phyloP scores from a whole-genome alignment of 2,888 invertebrate genomes.

The Oegoconia quadripuncta region DNA sequence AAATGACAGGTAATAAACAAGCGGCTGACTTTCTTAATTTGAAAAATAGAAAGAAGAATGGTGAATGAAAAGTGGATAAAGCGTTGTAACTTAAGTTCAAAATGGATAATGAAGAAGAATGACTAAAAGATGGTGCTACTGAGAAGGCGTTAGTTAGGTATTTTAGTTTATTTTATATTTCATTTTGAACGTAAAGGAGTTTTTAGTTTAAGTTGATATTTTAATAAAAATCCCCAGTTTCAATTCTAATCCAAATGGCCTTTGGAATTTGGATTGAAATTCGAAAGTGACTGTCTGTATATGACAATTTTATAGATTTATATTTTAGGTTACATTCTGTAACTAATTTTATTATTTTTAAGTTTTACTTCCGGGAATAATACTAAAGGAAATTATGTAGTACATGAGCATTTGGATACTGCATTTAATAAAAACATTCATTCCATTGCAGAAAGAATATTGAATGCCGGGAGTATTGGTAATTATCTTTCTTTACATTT shows the following conservation, averaged over 20 bases:
- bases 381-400: conserved; percentile 9
- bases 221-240: conserved; percentile 5
- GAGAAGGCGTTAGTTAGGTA: conserved; percentile 7
- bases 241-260: not conserved
- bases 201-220: conserved; percentile 6
- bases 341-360: not conserved
- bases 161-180: conserved; percentile 2
- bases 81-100: conserved; percentile 12
- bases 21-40: too few species aligned
- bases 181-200: conserved; percentile 2
- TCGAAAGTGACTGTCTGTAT: too few species aligned
- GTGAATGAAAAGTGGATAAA: conserved; percentile 15
- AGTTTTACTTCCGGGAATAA: conserved; percentile 1
- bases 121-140: conserved; percentile 18
- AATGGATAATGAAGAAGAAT: not conserved
- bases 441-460: conserved; percentile 40
- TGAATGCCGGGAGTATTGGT: conserved; percentile 56
- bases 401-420: conserved; percentile 21
- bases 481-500: conserved; percentile 36
- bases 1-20: too few species aligned
- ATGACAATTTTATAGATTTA: not conserved
- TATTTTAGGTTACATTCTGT: not conserved
- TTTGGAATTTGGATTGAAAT: too few species aligned
- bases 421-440: conserved; percentile 40
- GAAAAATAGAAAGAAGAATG: too few species aligned